These are phyloP conservation scores for Odontomachus brunneus DNA, from an alignment of 1,140 invertebrate genomes.

Conservation along the genomic window DNA sequence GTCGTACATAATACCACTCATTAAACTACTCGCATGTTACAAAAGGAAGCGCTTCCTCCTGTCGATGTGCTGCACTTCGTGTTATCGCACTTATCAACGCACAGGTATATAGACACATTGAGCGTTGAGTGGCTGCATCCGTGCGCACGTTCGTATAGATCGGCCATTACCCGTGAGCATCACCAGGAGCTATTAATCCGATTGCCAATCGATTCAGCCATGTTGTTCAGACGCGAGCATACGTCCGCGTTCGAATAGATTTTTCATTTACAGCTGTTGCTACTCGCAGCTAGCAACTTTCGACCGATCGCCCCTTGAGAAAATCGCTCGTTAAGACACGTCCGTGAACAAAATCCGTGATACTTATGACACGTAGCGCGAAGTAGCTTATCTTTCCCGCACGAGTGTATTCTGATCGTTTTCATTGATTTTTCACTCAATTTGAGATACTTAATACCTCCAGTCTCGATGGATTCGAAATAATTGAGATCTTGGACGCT, in stretches of 20 bases:
- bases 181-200: conserved; percentile 65
- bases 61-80: conserved; percentile 20
- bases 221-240: conserved; percentile 34
- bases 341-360: neutral
- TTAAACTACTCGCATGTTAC: neutral
- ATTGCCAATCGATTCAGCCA: conserved; percentile 67
- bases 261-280: conserved; percentile 67
- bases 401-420: too few relatives aligned
- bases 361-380: too few relatives aligned
- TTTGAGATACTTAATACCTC: too few relatives aligned
- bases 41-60: conserved; percentile 21
- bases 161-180: neutral
- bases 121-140: neutral
- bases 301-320: conserved; percentile 37
- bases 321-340: conserved; percentile 28
- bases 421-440: too few relatives aligned
- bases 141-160: neutral
- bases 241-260: conserved; percentile 53
- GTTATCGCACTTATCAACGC: conserved; percentile 40
- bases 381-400: too few relatives aligned
- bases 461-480: too few relatives aligned
- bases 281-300: conserved; percentile 40
- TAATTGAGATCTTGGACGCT: too few relatives aligned
- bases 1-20: neutral
- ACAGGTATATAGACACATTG: neutral